Evolutionary conservation across 2,888 invertebrate species (phyloP).

Genomic region (Apotomis betuletana): DNA sequence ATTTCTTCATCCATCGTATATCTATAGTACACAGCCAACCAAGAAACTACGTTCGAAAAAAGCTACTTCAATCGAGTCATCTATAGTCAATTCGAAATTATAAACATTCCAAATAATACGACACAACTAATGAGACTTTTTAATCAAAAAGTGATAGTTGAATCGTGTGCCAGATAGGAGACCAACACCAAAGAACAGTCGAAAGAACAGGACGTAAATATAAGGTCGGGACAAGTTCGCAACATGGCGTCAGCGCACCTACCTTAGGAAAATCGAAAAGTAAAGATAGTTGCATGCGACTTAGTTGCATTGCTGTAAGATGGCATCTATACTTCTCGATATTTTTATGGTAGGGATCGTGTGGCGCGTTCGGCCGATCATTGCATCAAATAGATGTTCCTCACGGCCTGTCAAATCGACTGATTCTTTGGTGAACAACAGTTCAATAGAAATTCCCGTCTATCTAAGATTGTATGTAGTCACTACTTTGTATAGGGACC

Average conservation of each 20-base stretch:
- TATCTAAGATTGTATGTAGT: background rate
- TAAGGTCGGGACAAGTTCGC: background rate
- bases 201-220: background rate
- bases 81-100: slow-evolving; percentile 19
- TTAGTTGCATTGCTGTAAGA: no score
- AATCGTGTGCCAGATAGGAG: slow-evolving; percentile 19
- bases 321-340: no score
- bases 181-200: background rate
- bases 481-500: no score
- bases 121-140: slow-evolving; percentile 49
- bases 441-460: background rate
- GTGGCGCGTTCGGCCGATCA: background rate
- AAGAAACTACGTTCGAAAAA: slow-evolving; percentile 34
- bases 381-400: background rate
- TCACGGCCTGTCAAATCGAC: background rate
- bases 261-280: no score
- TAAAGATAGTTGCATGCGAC: no score
- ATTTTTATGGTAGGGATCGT: no score
- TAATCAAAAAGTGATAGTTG: slow-evolving; percentile 49
- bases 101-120: slow-evolving; percentile 31
- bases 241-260: no score
- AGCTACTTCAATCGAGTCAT: slow-evolving; percentile 25
- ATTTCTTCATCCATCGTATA: background rate
- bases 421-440: background rate
- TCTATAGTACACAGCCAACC: slow-evolving; percentile 7